Evolutionary conservation across 2,888 invertebrate genomes (phyloP), one percentile per base, ranked within the genome.

Genomic region (Pristionchus mayeri): DNA sequence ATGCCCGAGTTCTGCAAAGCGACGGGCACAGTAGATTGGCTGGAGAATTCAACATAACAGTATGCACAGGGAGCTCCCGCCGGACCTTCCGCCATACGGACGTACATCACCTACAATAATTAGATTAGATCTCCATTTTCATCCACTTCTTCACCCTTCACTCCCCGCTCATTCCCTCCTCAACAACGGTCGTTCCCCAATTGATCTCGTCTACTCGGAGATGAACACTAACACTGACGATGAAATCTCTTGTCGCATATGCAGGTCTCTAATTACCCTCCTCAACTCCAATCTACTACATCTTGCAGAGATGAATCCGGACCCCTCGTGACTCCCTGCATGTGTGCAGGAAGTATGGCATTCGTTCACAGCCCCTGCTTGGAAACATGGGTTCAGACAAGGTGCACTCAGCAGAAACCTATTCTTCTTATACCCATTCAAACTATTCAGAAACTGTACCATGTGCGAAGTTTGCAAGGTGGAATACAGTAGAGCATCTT

Each of bases 31-130:
- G 96, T 96, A 24, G 96, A 95, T 93, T 98, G 98, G 89, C 98
- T 97, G 4, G 96, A 95, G 93, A 98, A 97, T 93, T 99, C 99
- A 85, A 99, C 95, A 91, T 98, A 95, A 3, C 96, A 96, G 94
- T 96, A 97, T 21, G 93, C 90, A 30, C 93, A 92, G 3, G 93
- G 92, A 71, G 95, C 95, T 83, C 95, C 94, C 37, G 95, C 95
- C 87, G 96, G 95, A n/a, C 96, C 96, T 27, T 88, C 85, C 91
- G 98, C 97, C 94, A 97, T 96, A 40, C 98, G 95, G 84, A 97
- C 94, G 93, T 98, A 99, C 93, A 98, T 98, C 0, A 99, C 96
- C 94, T 99, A 85, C 27, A 91, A 48, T 54, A 21, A 21, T 54
- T 3, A 21, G 54, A 54, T 54, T 7, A 54, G n/a, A 71, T n/a